Conservation (phyloP, 2,113 vertebrate genomes). For the Uropsilus gracilis region DNA sequence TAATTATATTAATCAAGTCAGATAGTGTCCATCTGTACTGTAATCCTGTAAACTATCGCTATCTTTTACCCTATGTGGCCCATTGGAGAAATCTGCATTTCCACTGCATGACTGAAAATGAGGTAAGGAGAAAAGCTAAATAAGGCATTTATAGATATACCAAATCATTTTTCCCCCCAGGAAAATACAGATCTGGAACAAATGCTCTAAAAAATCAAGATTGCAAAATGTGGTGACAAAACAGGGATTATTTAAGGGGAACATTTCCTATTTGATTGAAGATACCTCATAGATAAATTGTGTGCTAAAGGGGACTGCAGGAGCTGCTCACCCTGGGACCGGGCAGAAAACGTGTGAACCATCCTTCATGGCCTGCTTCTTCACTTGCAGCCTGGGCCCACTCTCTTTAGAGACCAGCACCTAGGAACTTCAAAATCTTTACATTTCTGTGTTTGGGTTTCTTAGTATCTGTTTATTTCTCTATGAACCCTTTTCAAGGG, state of each 20-base stretch:
- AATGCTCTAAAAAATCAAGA: background rate
- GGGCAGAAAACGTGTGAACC: background rate
- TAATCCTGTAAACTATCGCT: constrained; percentile 95
- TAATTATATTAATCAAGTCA: constrained; percentile 94
- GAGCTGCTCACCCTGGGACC: background rate
- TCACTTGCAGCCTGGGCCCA: background rate
- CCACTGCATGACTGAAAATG: constrained; percentile 95
- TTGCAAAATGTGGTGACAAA: background rate
- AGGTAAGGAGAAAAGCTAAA: constrained; percentile 87
- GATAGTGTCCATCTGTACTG: constrained; percentile 97
- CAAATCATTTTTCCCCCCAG: background rate
- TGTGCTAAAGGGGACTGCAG: background rate
- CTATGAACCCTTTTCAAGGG: constrained; percentile 20
- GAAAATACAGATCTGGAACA: constrained; percentile 29
- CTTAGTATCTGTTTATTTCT: constrained; percentile 35
- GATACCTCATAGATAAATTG: background rate
- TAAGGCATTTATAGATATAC: background rate
- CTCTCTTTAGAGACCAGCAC: background rate
- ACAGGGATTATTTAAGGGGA: background rate
- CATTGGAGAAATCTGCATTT: constrained; percentile 97
- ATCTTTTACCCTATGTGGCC: constrained; percentile 93
- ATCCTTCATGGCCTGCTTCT: background rate
- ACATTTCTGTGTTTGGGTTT: background rate
- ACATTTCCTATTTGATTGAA: background rate
- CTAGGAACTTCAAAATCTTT: background rate